Base-by-base conservation (phyloP, 2,888 invertebrate genomes). In the Archips crataeganus region DNA sequence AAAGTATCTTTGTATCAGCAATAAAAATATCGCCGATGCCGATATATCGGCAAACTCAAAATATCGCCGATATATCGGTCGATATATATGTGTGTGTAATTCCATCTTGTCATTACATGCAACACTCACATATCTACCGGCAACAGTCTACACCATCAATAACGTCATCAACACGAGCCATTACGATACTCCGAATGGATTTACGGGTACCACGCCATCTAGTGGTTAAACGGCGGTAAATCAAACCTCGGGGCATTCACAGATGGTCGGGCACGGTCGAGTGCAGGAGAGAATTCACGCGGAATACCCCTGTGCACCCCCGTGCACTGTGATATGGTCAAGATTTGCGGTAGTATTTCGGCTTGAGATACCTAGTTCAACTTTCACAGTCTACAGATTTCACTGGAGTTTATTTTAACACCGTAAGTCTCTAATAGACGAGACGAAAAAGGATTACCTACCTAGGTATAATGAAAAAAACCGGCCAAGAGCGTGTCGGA, bases 181-280 rank as follows among this genome's bases (percentile, higher is more conserved):
- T 73, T 73, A 68, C 62, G 49, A 64, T n/a, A 57, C 59, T 64
- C 39, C 9, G 36, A 42, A 36, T 59, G 63, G 59, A 68, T 69
- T 73, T 72, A 72, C 45, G 67, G 68, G 39, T 6, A 36, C 57
- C 47, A 47, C 68, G 59, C 63, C 73, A 64, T 49, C 68, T 47
- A 68, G 39, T 49, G 68, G 68, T 49, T 67, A 62, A 67, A 67
- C 45, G 23, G 36, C 54, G 63, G 57, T 73, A 73, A 73, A 73
- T 73, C 68, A 73, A 62, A 68, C n/a, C 49, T 61, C 39, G 45
- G 51, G 71, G 54, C 62, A 54, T 67, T 73, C 57, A 63, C 73
- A 73, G 68, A 73, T 68, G 68, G 73, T 32, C 49, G 39, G n/a
- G 39, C 57, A 23, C 67, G 32, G 32, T 39, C 49, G 45, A 51